Evolutionary conservation across 2,797 vertebrate genomes (phyloP), one percentile per base, ranked within the genome.

Genomic region (Lepus townsendii): DNA sequence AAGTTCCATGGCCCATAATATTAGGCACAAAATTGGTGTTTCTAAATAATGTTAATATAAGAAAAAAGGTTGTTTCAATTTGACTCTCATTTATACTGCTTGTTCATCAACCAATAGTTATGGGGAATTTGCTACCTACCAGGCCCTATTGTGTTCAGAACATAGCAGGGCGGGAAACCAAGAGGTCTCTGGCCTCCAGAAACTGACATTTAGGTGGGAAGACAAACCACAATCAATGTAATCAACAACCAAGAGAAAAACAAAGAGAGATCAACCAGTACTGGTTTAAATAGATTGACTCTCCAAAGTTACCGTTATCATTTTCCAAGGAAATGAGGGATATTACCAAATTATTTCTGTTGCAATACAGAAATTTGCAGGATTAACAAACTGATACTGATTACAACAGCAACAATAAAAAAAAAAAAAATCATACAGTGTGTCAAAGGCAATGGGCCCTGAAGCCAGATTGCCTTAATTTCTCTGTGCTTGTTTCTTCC

Each of bases 191-290:
- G 2, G 4, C 17, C 66, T 93, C 2, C 5, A 76, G 54, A 91
- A 66, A 20, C 7, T 88, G 60, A 54, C 2, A 57, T 84, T 90
- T 69, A 17, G 83, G 20, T 89, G 35, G 76, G 62, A 89, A 83
- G 42, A 69, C 24, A 94, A 32, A 50, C 26, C 24, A 75, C 50
- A 78, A 95, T 42, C n/a, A 80, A 79, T 42, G 47, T 94, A 94
- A 90, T 47, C 62, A 88, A 60, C 12, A 93, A 89, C 35, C 35
- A 32, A 93, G 26, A 62, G 16, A 77, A 91, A 88, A 88, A 88
- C 32, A 77, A 9, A 38, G 13, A 73, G 76, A 72, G 88, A 68
- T 63, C 22, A 89, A 57, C 42, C 42, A 9, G 7, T 62, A 24
- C 24, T 83, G 9, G 63, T 66, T 66, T 83, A 82, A 90, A 8